Evolutionary conservation across 2,797 vertebrate genomes (phyloP).

Genomic region (Enteromius paludinosus): DNA sequence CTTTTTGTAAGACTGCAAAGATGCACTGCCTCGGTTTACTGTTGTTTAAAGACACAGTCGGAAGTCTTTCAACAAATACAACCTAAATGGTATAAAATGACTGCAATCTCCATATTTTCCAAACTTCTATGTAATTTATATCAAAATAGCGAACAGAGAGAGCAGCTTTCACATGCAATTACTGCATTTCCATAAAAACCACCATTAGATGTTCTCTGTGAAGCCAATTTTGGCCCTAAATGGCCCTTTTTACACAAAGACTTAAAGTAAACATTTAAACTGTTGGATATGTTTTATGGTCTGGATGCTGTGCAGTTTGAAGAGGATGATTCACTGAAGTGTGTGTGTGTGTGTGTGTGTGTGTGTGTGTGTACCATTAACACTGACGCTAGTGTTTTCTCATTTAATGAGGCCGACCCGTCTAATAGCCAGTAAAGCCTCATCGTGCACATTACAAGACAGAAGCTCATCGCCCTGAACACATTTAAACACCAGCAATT

Average conservation of each 20-base stretch:
- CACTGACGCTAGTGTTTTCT: constrained; percentile 1
- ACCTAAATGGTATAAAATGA: constrained; percentile 17
- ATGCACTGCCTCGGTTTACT: neutral
- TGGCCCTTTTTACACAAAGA: constrained; percentile 38
- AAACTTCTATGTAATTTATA: constrained; percentile 28
- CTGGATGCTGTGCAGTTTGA: constrained; percentile 10
- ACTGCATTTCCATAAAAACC: constrained; percentile 42
- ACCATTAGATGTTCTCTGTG: constrained; percentile 35
- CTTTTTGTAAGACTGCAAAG: neutral
- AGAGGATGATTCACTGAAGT: constrained; percentile 19
- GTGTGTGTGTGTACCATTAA: constrained; percentile 3
- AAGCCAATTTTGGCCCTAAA: constrained; percentile 33
- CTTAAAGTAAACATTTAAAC: constrained; percentile 43
- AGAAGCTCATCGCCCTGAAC: neutral
- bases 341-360: neutral
- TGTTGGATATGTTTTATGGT: constrained; percentile 26
- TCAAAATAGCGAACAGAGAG: constrained; percentile 13
- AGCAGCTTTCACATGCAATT: constrained; percentile 39
- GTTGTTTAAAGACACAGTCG: constrained; percentile 3
- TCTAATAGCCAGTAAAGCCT: constrained; percentile 19
- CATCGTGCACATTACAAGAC: constrained; percentile 3
- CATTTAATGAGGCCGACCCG: constrained; percentile 13
- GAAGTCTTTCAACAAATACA: constrained; percentile 8
- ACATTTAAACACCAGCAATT: neutral
- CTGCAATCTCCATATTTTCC: constrained; percentile 12